phyloP scores from a whole-genome alignment of 2,888 invertebrate species.

The Lycaena phlaeas region DNA sequence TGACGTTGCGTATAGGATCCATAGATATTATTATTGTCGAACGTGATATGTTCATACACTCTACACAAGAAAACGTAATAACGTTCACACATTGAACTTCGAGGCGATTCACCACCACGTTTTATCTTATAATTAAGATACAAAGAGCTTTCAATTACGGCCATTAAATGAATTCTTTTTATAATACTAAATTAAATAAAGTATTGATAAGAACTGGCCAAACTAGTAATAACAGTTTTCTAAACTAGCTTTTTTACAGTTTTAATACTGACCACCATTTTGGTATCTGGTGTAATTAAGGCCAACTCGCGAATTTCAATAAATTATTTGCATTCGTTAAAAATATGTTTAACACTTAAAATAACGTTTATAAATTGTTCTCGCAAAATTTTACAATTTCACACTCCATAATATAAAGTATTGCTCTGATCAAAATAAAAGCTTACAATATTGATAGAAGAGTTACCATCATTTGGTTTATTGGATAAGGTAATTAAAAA shows the following conservation, averaged over 20 bases:
- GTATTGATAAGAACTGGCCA: not conserved
- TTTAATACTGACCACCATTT: not conserved
- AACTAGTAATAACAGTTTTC: not conserved
- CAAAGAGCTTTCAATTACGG: no score
- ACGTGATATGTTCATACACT: no score
- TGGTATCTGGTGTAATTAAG: slow-evolving; percentile 2
- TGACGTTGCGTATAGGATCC: no score
- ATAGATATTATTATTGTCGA: no score
- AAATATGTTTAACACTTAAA: not conserved
- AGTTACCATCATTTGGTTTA: not conserved
- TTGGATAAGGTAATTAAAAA: not conserved
- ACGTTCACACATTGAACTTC: no score
- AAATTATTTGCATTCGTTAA: not conserved
- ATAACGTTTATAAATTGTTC: not conserved
- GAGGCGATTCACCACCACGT: no score
- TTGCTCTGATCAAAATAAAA: not conserved
- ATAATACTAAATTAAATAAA: not conserved
- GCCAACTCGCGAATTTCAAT: not conserved
- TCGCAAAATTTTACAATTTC: not conserved
- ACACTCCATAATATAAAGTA: not conserved
- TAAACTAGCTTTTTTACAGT: not conserved
- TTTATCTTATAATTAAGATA: no score
- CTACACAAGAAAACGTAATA: no score
- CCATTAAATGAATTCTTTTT: no score
- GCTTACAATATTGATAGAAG: not conserved